Evolutionary conservation across 2,113 vertebrate genomes (phyloP).

Genomic region (Phoxinus phoxinus): DNA sequence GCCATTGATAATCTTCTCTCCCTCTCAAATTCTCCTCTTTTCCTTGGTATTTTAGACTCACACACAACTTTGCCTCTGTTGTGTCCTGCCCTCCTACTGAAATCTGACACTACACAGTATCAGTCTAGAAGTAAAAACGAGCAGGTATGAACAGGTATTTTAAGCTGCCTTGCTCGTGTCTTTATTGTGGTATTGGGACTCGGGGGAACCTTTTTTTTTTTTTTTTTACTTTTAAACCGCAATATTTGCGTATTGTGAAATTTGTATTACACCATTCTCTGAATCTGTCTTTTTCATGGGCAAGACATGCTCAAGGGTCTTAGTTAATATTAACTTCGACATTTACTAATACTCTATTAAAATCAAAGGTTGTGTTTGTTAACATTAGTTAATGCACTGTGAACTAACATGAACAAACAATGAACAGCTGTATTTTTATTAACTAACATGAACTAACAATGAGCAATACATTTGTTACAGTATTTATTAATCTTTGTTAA

Average conservation of each 20-base stretch:
- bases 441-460: too few relatives aligned
- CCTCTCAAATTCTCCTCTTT: background rate
- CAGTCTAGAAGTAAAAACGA: background rate
- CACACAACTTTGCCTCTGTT: constrained; percentile 17
- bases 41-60: constrained; percentile 21
- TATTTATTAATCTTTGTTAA: too few relatives aligned
- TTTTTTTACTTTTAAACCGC: background rate
- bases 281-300: background rate
- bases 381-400: too few relatives aligned
- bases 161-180: background rate
- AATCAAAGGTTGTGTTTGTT: too few relatives aligned
- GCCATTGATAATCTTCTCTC: constrained; percentile 1
- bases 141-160: background rate
- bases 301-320: background rate
- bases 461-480: too few relatives aligned
- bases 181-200: background rate
- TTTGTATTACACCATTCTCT: background rate
- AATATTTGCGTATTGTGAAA: too few relatives aligned
- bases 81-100: constrained; percentile 28
- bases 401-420: too few relatives aligned
- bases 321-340: too few relatives aligned
- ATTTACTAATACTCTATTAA: too few relatives aligned
- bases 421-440: too few relatives aligned
- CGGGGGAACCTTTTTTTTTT: background rate
- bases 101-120: constrained; percentile 25